Evolutionary conservation across 1,140 invertebrate genomes (phyloP).

Genomic region (Lordiphosa mommai): DNA sequence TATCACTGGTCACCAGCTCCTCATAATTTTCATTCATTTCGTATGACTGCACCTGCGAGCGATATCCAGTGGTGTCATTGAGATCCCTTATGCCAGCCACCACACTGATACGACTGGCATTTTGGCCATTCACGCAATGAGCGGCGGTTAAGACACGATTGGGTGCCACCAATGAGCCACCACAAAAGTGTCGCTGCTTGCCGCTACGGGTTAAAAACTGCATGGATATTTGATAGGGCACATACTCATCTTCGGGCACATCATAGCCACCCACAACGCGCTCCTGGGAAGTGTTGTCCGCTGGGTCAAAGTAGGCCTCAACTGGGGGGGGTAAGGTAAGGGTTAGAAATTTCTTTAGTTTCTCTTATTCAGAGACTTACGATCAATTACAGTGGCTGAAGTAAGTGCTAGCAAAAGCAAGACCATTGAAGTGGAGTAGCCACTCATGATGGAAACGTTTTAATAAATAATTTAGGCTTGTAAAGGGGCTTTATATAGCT

Average conservation of each 20-base stretch:
- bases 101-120: slow-evolving; percentile 73
- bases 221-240: slow-evolving; percentile 75
- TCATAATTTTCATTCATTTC: slow-evolving; percentile 73
- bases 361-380: slow-evolving; percentile 51
- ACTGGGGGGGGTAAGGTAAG: slow-evolving; percentile 16
- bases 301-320: slow-evolving; percentile 57
- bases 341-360: neutral
- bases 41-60: slow-evolving; percentile 58
- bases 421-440: neutral
- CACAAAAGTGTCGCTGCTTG: slow-evolving; percentile 77
- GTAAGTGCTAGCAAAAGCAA: slow-evolving; percentile 12
- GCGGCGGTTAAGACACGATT: slow-evolving; percentile 81
- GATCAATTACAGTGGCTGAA: slow-evolving; percentile 31
- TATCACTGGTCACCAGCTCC: slow-evolving; percentile 72
- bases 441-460: slow-evolving; percentile 14
- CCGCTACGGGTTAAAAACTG: slow-evolving; percentile 61
- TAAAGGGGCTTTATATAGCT: slow-evolving; percentile 43
- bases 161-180: slow-evolving; percentile 80
- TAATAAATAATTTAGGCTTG: slow-evolving; percentile 9
- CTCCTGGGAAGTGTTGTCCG: slow-evolving; percentile 57
- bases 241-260: slow-evolving; percentile 60
- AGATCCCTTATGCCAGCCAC: slow-evolving; percentile 79
- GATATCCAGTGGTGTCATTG: slow-evolving; percentile 69
- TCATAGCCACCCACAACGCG: slow-evolving; percentile 70
- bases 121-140: slow-evolving; percentile 80